These are phyloP conservation scores for Hemicrepidius hirtus DNA, from an alignment of 2,888 invertebrate species.

Conservation along the genomic window DNA sequence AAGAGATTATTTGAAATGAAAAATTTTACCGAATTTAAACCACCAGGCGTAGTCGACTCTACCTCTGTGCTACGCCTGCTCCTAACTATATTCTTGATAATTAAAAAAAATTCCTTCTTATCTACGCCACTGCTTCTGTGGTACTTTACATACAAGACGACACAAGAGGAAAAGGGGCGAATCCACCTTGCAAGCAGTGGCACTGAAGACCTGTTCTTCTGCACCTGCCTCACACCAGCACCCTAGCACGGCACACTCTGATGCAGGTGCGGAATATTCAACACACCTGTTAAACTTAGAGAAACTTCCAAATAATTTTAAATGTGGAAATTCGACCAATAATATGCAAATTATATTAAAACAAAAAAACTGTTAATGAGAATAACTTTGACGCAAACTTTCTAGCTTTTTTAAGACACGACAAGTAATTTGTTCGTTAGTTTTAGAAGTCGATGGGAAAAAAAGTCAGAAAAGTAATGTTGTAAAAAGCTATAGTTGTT, in stretches of 20 bases:
- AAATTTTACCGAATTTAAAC: too few relatives aligned
- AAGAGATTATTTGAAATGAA: too few relatives aligned
- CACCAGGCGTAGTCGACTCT: too few relatives aligned
- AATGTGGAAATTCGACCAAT: too few relatives aligned
- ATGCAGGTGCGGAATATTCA: constrained; percentile 6
- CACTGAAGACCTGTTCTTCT: constrained; percentile 14
- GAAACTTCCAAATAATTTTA: background rate
- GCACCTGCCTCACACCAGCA: constrained; percentile 23
- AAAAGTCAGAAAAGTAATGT: background rate
- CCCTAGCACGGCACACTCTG: constrained; percentile 23
- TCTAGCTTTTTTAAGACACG: too few relatives aligned
- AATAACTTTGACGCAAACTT: too few relatives aligned
- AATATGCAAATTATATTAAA: too few relatives aligned
- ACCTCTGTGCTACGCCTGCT: too few relatives aligned
- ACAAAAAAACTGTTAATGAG: too few relatives aligned
- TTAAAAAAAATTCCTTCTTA: background rate
- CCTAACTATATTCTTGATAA: too few relatives aligned
- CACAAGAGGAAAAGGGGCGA: constrained; percentile 17
- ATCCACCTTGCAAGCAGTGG: constrained; percentile 24
- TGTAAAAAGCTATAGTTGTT: constrained; percentile 5
- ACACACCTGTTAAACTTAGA: background rate
- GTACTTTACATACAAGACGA: background rate
- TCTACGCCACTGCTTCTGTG: background rate
- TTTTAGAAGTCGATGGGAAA: too few relatives aligned
- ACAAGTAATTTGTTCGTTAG: too few relatives aligned